Evolutionary conservation across 2,113 vertebrate species (phyloP).

Genomic region (Orthonyx spaldingii): DNA sequence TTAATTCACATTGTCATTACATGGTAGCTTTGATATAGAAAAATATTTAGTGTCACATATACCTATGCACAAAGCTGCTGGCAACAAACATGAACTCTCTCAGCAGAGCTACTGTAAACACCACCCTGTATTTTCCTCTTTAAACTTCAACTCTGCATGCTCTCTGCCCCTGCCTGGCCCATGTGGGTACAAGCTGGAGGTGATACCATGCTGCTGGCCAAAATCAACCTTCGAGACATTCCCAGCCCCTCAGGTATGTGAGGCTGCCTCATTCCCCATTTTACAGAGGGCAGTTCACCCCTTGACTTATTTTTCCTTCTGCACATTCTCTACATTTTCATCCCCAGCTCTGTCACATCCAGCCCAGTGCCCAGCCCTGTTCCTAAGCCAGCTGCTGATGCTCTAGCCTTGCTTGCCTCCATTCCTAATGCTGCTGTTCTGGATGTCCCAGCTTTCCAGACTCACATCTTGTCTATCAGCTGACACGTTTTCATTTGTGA

Average conservation of each 20-base stretch:
- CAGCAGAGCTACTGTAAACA: neutral
- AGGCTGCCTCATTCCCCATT: neutral
- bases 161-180: neutral
- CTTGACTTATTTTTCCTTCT: neutral
- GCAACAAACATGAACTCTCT: neutral
- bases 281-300: neutral
- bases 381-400: neutral
- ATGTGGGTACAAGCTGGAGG: neutral
- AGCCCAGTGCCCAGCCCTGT: neutral
- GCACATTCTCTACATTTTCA: neutral
- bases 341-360: neutral
- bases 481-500: neutral
- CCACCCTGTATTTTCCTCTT: accelerated
- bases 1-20: neutral
- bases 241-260: accelerated
- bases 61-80: neutral
- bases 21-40: neutral
- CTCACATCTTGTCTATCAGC: neutral
- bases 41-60: neutral
- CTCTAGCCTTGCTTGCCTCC: neutral
- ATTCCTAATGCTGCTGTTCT: neutral
- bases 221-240: neutral
- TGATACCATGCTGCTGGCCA: neutral
- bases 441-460: neutral
- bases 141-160: neutral